Conservation (phyloP, 2,797 vertebrate species). For the Molothrus aeneus region DNA sequence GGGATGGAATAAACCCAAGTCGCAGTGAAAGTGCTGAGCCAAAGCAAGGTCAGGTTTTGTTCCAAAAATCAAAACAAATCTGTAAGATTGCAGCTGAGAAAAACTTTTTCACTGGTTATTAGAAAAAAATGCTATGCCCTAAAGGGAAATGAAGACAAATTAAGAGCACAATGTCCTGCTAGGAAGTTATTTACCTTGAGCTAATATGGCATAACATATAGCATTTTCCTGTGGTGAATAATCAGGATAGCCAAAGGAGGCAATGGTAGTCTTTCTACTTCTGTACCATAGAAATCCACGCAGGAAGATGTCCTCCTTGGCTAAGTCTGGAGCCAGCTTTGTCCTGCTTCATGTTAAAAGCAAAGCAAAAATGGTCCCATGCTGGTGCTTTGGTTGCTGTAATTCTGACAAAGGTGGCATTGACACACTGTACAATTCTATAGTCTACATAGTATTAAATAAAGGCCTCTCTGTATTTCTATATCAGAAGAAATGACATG, state of each 20-base stretch:
- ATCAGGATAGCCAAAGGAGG: background rate
- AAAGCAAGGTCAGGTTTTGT: constrained; percentile 3
- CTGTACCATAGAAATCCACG: background rate
- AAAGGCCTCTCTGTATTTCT: background rate
- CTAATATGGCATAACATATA: background rate
- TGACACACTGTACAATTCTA: background rate
- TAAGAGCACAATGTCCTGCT: background rate
- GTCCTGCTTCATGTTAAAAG: background rate
- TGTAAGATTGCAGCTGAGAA: background rate
- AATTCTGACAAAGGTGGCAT: background rate
- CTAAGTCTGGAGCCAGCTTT: background rate
- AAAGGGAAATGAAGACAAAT: background rate
- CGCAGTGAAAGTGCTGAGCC: background rate
- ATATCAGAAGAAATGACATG: background rate
- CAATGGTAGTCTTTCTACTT: background rate
- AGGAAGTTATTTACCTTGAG: background rate
- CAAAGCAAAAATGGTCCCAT: background rate
- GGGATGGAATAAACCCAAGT: background rate
- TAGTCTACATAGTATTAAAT: background rate
- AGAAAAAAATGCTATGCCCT: background rate
- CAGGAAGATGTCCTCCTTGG: background rate
- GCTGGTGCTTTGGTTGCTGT: background rate
- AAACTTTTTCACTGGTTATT: constrained; percentile 1
- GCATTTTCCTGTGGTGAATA: background rate
- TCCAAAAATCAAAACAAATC: background rate